Evolutionary conservation across 2,888 invertebrate species (phyloP).

Genomic region (Apotomis betuletana): DNA sequence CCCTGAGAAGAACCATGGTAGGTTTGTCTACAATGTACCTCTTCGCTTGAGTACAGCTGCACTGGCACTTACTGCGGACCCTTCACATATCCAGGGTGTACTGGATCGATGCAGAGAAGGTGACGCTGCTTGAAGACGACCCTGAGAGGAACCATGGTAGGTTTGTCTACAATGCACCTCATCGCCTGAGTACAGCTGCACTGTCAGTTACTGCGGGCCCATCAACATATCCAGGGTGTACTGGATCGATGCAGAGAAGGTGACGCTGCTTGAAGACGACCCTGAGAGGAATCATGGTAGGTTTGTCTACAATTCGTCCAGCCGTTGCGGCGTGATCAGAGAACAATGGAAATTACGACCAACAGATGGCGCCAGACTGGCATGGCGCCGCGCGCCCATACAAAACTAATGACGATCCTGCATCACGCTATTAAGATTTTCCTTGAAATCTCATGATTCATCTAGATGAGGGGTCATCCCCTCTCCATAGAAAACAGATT

Average conservation of each 20-base stretch:
- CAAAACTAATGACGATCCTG: too few relatives aligned
- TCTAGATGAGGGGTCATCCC: too few relatives aligned
- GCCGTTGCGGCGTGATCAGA: too few relatives aligned
- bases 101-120: constrained; percentile 39
- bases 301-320: constrained; percentile 8
- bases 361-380: too few relatives aligned
- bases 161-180: constrained; percentile 2
- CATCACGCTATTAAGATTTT: too few relatives aligned
- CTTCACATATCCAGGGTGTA: constrained; percentile 85
- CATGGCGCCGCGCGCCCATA: too few relatives aligned
- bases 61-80: constrained; percentile 78
- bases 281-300: constrained; percentile 46
- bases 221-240: constrained; percentile 85
- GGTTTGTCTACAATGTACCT: constrained; percentile 13
- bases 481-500: too few relatives aligned
- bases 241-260: constrained; percentile 41
- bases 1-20: constrained; percentile 46
- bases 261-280: constrained; percentile 80
- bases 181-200: constrained; percentile 64
- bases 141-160: constrained; percentile 53
- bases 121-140: constrained; percentile 82
- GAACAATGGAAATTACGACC: too few relatives aligned
- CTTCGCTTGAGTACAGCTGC: constrained; percentile 63
- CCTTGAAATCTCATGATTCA: too few relatives aligned
- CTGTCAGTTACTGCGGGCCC: constrained; percentile 77